These are phyloP conservation scores for Spialia ferax DNA, from an alignment of 2,888 invertebrate species.

Conservation along the genomic window DNA sequence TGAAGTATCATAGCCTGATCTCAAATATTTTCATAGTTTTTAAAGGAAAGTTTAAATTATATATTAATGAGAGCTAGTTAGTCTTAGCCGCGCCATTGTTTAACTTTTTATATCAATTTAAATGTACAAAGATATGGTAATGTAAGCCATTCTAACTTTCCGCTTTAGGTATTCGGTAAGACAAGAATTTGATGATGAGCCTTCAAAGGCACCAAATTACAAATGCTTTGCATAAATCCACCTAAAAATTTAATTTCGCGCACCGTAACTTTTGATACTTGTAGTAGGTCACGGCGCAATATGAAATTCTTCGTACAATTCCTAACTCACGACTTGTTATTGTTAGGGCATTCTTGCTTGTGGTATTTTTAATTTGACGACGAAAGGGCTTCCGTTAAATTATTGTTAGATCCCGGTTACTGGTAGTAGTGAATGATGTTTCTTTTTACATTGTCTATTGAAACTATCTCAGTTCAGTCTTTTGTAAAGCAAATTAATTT, in stretches of 20 bases:
- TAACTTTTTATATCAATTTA: background rate
- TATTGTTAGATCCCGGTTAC: background rate
- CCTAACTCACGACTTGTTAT: conserved; percentile 22
- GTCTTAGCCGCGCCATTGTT: background rate
- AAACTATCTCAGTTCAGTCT: too few species aligned
- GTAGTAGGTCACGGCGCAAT: conserved; percentile 19
- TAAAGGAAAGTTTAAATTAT: background rate
- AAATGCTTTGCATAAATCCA: conserved; percentile 21
- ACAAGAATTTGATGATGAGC: conserved; percentile 2
- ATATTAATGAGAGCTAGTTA: background rate
- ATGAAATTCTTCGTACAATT: conserved; percentile 29
- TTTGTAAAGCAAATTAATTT: too few species aligned
- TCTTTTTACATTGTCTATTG: too few species aligned
- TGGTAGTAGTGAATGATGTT: background rate
- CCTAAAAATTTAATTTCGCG: conserved; percentile 35
- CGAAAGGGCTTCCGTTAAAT: background rate
- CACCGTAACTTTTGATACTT: conserved; percentile 20
- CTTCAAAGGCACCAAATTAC: conserved; percentile 18
- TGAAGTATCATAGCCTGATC: too few species aligned
- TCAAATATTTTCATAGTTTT: background rate
- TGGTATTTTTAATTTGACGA: conserved; percentile 25
- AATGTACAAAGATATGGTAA: conserved; percentile 7
- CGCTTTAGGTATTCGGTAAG: background rate
- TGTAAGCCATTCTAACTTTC: conserved; percentile 4
- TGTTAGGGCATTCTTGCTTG: conserved; percentile 13